These are phyloP conservation scores for Lordiphosa andalusiaca DNA, from an alignment of 2,888 invertebrate species.

Conservation along the genomic window DNA sequence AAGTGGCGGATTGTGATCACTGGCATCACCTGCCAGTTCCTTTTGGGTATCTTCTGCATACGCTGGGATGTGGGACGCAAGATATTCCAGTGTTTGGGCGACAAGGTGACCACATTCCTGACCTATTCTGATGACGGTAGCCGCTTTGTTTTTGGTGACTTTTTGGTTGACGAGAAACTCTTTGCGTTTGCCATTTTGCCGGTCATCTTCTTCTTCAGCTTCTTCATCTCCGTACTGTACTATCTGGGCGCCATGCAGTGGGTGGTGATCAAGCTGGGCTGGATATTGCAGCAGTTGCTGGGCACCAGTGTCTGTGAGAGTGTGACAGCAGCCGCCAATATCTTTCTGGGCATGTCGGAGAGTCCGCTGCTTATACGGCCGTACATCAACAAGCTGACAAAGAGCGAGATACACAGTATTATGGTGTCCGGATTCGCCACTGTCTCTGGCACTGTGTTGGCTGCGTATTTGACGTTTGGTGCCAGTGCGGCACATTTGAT, in stretches of 20 bases:
- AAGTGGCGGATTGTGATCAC: conserved; percentile 90
- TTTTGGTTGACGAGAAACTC: conserved; percentile 83
- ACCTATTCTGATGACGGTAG: conserved; percentile 90
- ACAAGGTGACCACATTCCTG: conserved; percentile 87
- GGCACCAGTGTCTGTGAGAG: conserved; percentile 97
- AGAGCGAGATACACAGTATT: conserved; percentile 94
- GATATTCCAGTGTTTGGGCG: conserved; percentile 84
- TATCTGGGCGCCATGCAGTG: conserved; percentile 94
- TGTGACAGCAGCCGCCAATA: conserved; percentile 94
- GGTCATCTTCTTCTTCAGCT: conserved; percentile 96
- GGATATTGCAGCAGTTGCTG: conserved; percentile 86
- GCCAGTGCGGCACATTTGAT: conserved; percentile 93
- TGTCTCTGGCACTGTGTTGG: conserved; percentile 95
- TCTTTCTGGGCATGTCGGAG: conserved; percentile 96
- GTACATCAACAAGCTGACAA: conserved; percentile 89
- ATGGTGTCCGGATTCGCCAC: conserved; percentile 98
- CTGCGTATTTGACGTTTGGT: conserved; percentile 94
- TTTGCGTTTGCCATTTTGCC: conserved; percentile 96
- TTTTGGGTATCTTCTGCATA: conserved; percentile 91
- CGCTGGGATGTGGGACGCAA: conserved; percentile 89
- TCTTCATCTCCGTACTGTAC: conserved; percentile 93
- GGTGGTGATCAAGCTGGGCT: conserved; percentile 90
- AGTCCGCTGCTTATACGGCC: conserved; percentile 93
- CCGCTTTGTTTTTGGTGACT: conserved; percentile 90
- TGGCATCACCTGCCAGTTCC: conserved; percentile 91